Evolutionary conservation across 1,140 invertebrate genomes (phyloP).

Genomic region (Procambarus virginalis): DNA sequence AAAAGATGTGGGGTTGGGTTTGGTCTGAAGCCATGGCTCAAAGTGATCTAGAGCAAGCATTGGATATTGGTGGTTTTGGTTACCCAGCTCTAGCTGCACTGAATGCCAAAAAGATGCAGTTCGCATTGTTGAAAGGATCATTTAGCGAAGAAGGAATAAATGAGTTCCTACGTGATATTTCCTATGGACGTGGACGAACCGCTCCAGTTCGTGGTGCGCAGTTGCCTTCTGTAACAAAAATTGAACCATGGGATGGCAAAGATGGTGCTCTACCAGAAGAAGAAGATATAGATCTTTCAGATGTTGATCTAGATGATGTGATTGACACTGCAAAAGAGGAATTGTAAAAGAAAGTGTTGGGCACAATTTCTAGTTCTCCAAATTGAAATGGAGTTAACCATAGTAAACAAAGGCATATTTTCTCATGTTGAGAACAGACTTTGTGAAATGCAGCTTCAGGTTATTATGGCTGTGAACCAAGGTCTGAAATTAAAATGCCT

Average conservation of each 20-base stretch:
- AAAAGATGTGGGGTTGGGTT: conserved; percentile 97
- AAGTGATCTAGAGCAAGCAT: conserved; percentile 85
- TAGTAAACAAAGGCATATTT: conserved; percentile 16
- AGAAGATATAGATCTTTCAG: conserved; percentile 95
- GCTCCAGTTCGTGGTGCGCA: conserved; percentile 89
- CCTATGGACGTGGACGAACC: conserved; percentile 94
- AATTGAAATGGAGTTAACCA: not conserved
- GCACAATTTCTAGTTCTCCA: not conserved
- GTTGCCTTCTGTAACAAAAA: conserved; percentile 84
- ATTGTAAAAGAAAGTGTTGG: conserved; percentile 22
- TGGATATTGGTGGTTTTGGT: conserved; percentile 95
- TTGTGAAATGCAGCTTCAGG: conserved; percentile 8
- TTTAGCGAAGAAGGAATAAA: conserved; percentile 96
- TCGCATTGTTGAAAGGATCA: conserved; percentile 92
- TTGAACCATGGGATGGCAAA: conserved; percentile 96
- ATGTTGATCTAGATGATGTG: conserved; percentile 87
- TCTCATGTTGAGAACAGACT: conserved; percentile 63
- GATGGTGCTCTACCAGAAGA: conserved; percentile 91
- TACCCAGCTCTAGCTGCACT: conserved; percentile 96
- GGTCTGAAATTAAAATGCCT: not conserved
- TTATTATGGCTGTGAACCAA: conserved; percentile 25
- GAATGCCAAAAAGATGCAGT: conserved; percentile 98
- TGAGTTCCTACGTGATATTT: conserved; percentile 94
- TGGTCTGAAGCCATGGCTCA: conserved; percentile 95
- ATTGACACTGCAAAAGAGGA: conserved; percentile 39